Base-by-base conservation (phyloP, 2,113 vertebrate genomes). In the Vidua macroura region DNA sequence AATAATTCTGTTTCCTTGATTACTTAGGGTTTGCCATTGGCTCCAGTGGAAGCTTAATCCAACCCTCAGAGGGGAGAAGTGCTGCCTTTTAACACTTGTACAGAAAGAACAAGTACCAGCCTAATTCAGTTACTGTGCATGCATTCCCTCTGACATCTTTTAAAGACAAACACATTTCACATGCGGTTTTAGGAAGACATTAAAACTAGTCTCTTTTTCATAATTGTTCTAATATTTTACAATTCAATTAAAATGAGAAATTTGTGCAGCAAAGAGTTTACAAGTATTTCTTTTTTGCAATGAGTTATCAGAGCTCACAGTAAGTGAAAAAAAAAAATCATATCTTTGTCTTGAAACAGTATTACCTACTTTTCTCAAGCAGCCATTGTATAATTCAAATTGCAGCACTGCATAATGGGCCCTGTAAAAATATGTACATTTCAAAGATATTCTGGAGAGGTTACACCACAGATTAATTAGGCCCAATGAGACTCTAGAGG, bases 401-500 rank as follows among this genome's bases (percentile, higher is more conserved):
- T 39, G 25, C 31, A 62, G 79, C 27, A 39, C n/a, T 59, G 30
- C 15, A 55, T 31, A 91, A 63, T 6, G 24, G 39, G 5, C 14
- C 51, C 55, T 43, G 16, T 11, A 44, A 41, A 63, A 37, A 33
- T 2, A 6, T 14, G n/a, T 17, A 39, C 19, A 3, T 52, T 67
- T 52, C 35, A 41, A 24, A 91, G 33, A 19, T 62, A 14, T 35
- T 39, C 60, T 49, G 63, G 33, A 56, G 56, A 21, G 27, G 24
- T 93, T 92, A 84, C 84, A 95, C 77, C 86, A 88, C 62, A 78
- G 51, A 82, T 66, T 77, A 96, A 76, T 96, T 86, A 73, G 96
- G 90, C 87, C 92, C 91, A 75, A 4, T 11, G 43, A 93, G 95
- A 94, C 98, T 95, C 80, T 93, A 97, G 97, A 95, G 97, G 97